Evolutionary conservation across 2,113 vertebrate species (phyloP).

Genomic region (Parus major): DNA sequence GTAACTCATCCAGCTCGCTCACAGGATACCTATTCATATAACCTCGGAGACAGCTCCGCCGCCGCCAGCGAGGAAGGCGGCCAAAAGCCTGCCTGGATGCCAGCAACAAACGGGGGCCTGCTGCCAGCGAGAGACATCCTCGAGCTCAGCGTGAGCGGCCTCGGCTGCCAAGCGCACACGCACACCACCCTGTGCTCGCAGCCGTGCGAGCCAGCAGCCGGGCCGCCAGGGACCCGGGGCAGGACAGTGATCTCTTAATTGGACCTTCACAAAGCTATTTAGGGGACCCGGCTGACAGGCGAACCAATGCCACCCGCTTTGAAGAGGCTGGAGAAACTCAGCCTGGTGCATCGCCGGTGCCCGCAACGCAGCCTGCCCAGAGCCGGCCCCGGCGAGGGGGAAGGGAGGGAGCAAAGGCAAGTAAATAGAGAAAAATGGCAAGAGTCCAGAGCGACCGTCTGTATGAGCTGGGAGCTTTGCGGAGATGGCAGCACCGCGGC

Average conservation of each 20-base stretch:
- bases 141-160: background rate
- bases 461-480: background rate
- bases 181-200: background rate
- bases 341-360: background rate
- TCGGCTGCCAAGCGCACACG: slow-evolving; percentile 27
- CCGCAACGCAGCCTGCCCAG: background rate
- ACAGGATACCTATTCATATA: background rate
- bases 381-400: background rate
- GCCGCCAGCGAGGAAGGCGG: slow-evolving; percentile 35
- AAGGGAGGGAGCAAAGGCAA: background rate
- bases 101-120: slow-evolving; percentile 21
- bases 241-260: slow-evolving; percentile 28
- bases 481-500: slow-evolving; percentile 5
- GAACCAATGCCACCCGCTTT: background rate
- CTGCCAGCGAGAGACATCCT: slow-evolving; percentile 32
- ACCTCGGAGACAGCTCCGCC: background rate
- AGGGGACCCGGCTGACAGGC: background rate
- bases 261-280: background rate
- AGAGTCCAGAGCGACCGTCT: background rate
- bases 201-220: background rate
- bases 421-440: slow-evolving; percentile 27
- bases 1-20: background rate
- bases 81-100: slow-evolving; percentile 46
- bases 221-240: background rate
- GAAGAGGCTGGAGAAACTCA: background rate